Conservation (phyloP, 2,797 vertebrate genomes). For the Graptemys geographica region DNA sequence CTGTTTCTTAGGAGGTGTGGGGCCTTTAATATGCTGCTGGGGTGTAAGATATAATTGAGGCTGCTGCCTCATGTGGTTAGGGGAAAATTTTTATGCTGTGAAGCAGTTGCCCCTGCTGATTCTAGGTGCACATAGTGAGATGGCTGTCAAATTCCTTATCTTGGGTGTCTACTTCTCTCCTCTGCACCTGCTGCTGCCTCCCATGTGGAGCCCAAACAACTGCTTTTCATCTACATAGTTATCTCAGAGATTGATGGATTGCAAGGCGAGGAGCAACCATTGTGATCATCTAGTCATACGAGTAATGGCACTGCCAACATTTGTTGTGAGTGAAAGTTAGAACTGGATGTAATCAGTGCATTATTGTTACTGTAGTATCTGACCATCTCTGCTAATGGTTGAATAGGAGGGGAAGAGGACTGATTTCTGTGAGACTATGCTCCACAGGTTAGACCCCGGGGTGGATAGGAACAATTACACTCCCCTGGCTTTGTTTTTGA, state of each 20-base stretch:
- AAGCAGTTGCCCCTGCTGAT: neutral
- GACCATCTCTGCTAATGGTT: neutral
- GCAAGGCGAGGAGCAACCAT: neutral
- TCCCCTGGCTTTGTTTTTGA: neutral
- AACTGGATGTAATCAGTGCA: neutral
- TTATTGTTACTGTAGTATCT: neutral
- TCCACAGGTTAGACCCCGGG: neutral
- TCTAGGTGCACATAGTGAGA: neutral
- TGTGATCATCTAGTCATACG: neutral
- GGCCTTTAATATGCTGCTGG: neutral
- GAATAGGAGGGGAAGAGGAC: neutral
- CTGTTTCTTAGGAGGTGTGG: neutral
- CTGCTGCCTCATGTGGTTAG: neutral
- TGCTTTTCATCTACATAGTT: neutral
- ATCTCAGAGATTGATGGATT: neutral
- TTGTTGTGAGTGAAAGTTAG: neutral
- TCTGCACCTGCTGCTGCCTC: neutral
- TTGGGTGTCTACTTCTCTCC: neutral
- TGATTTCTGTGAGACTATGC: neutral
- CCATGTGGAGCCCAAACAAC: neutral
- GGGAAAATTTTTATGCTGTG: neutral
- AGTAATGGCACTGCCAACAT: neutral
- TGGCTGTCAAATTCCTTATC: conserved; percentile 3
- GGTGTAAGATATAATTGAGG: neutral
- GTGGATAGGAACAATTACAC: neutral